Percentiles rank a stretch among this genome's conserved stretches.
Evolutionary conservation across 1,140 invertebrate genomes (phyloP).

Genomic region (Ooceraea biroi): DNA sequence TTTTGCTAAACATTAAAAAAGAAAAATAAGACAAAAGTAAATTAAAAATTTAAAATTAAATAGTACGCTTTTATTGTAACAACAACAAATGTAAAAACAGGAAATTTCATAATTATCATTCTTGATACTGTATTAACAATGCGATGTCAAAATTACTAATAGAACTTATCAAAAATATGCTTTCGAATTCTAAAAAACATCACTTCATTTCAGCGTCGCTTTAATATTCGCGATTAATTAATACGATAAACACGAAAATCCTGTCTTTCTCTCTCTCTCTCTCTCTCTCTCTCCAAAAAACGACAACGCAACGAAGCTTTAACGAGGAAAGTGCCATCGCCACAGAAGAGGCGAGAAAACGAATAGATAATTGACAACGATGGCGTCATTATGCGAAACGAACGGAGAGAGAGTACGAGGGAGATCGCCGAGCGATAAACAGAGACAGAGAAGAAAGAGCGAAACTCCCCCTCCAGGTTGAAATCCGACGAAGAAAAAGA

Average conservation of each 20-base stretch:
- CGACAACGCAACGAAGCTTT: background rate
- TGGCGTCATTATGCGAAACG: conserved; percentile 34
- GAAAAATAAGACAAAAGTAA: too few relatives aligned
- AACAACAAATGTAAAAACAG: too few relatives aligned
- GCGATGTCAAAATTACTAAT: too few relatives aligned
- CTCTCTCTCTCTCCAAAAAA: background rate
- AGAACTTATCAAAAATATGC: too few relatives aligned
- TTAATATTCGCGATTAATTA: conserved; percentile 8
- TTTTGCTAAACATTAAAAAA: too few relatives aligned
- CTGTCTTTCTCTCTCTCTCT: conserved; percentile 1
- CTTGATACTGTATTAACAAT: too few relatives aligned
- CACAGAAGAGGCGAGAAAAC: conserved; percentile 33
- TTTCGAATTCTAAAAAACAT: background rate
- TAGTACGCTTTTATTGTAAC: too few relatives aligned
- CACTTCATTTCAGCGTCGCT: background rate
- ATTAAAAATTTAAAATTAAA: background rate
- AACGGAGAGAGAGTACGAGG: conserved; percentile 24
- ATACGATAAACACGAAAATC: background rate
- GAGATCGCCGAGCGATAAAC: background rate
- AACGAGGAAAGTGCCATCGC: background rate
- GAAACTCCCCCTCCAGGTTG: conserved; percentile 7
- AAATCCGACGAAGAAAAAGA: conserved; percentile 57
- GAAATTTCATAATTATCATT: too few relatives aligned
- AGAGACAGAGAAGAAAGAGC: conserved; percentile 15
- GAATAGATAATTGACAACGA: conserved; percentile 52